phyloP scores from a whole-genome alignment of 2,888 invertebrate species.

The Drosophila aldrichi region DNA sequence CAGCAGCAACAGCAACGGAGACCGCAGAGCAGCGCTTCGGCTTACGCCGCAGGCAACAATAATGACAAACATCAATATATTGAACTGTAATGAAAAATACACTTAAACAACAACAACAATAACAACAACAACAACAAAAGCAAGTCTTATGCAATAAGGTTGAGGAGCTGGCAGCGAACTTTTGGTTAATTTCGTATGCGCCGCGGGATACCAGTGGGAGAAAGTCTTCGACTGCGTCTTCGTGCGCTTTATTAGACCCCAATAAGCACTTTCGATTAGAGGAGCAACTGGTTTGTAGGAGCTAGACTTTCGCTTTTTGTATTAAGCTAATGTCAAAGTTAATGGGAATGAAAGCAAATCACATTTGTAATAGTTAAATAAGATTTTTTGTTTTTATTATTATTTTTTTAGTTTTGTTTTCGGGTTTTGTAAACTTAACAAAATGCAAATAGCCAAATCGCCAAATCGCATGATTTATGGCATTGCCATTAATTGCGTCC shows the following conservation, averaged over 20 bases:
- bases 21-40: constrained; percentile 46
- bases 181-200: constrained; percentile 55
- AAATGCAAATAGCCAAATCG: constrained; percentile 47
- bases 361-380: constrained; percentile 45
- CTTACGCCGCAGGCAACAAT: constrained; percentile 48
- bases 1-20: constrained; percentile 19
- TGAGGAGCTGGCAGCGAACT: constrained; percentile 60
- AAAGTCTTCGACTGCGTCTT: constrained; percentile 34
- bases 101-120: neutral
- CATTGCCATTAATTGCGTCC: constrained; percentile 87
- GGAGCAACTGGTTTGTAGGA: constrained; percentile 75
- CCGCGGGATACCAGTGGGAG: constrained; percentile 50
- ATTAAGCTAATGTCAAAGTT: neutral
- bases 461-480: constrained; percentile 38
- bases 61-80: constrained; percentile 38
- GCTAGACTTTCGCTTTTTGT: constrained; percentile 72
- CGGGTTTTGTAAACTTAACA: constrained; percentile 62
- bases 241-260: constrained; percentile 33
- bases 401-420: constrained; percentile 20
- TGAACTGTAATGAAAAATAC: constrained; percentile 64
- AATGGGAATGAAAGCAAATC: constrained; percentile 31
- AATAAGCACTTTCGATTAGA: constrained; percentile 46
- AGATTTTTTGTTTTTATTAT: constrained; percentile 30
- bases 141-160: constrained; percentile 74
- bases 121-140: neutral